Base-by-base conservation (phyloP, 2,888 invertebrate genomes). In the Uloborus plumipes region DNA sequence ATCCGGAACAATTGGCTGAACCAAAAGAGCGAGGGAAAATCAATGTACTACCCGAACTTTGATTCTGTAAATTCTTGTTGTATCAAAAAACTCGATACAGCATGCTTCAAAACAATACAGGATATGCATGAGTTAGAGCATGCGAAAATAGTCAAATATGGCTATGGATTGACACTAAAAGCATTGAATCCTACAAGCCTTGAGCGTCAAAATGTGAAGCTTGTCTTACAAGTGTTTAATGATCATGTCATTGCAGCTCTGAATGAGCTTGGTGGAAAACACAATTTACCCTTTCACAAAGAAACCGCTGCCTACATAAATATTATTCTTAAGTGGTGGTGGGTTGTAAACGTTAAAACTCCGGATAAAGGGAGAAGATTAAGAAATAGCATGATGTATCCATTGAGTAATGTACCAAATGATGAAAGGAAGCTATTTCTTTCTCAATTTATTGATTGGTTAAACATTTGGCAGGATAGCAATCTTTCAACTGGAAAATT, bases 1-100 rank as follows among this genome's bases (percentile, higher is more conserved):
- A 70, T 77, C 18, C 50, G 70, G 11, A 77, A 77, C 26, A 69
- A 69, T 31, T 77, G 77, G 62, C 20, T 77, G 9, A 70, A 70
- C 47, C 22, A 64, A 69, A 62, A 51, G 62, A 77, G 50, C 6
- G 2, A 7, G n/a, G 51, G 2, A 31, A 2, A 53, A 39, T 70
- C 69, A 53, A 26, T 77, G 18, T 62, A 51, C 53, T 69, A 16
- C 31, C 53, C 70, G 31, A 26, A 70, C 47, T 77, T 70, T 62
- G n/a, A 51, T 53, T 53, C 31, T 22, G 18, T 26, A 2, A 26
- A 26, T 4, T 26, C 26, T 3, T 26, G 2, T 2, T 26, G 2
- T 26, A 22, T 22, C 39, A 15, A 39, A 18, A 39, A 18, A 26
- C 26, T 76, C 15, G 51, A 55, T 16, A 50, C 53, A 22, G 65